Evolutionary conservation across 1,140 invertebrate genomes (phyloP).

Genomic region (Spodoptera frugiperda): DNA sequence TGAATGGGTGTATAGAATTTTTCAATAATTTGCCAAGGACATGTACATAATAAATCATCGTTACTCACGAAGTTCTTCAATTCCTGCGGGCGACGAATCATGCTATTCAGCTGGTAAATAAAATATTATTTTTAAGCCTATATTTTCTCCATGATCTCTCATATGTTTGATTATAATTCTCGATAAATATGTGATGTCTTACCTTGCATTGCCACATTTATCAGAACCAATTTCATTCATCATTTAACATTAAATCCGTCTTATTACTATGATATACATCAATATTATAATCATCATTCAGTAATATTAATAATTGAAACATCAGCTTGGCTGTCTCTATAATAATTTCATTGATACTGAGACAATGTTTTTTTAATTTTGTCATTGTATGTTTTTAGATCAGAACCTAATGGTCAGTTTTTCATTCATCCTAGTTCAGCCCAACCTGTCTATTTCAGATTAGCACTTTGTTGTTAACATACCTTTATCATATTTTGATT

Average conservation of each 20-base stretch:
- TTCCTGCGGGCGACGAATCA: slow-evolving; percentile 76
- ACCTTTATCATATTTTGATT: too few species aligned
- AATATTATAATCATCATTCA: neutral
- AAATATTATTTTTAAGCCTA: slow-evolving; percentile 2
- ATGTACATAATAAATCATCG: slow-evolving; percentile 83
- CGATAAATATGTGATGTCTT: neutral
- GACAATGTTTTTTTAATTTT: neutral
- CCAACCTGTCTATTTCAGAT: too few species aligned
- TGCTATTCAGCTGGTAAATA: slow-evolving; percentile 80
- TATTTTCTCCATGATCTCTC: neutral
- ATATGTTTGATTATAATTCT: neutral
- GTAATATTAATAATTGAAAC: neutral
- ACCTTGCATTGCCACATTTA: neutral
- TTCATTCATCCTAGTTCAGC: too few species aligned
- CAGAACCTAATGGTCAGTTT: too few species aligned
- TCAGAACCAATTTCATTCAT: too few species aligned
- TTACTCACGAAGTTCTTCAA: slow-evolving; percentile 77
- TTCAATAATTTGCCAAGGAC: slow-evolving; percentile 80
- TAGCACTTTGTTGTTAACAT: too few species aligned
- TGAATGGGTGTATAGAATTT: slow-evolving; percentile 73
- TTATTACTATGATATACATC: too few species aligned
- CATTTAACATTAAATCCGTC: too few species aligned
- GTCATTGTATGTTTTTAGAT: neutral
- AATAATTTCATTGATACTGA: neutral
- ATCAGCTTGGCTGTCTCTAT: neutral